phyloP scores from a whole-genome alignment of 1,140 invertebrate species.

The Psix sp. region DNA sequence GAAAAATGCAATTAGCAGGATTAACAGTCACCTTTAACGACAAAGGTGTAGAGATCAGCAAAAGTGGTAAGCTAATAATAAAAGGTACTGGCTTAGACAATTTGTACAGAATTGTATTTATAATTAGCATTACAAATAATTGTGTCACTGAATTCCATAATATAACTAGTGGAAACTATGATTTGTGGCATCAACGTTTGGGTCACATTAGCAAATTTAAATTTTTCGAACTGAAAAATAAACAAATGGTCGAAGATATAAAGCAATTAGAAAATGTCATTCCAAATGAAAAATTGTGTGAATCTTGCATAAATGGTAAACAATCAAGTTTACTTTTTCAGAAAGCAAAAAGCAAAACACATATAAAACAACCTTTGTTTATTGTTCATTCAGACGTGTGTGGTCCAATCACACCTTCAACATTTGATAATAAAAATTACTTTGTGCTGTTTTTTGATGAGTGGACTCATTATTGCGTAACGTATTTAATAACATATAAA shows the following conservation, averaged over 20 bases:
- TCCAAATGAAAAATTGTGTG: background rate
- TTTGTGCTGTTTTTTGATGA: slow-evolving; percentile 4
- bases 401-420: slow-evolving; percentile 2
- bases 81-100: too few species aligned
- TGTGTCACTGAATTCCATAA: too few species aligned
- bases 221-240: background rate
- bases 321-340: slow-evolving; percentile 7
- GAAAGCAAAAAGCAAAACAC: background rate
- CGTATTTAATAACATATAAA: background rate
- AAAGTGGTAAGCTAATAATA: too few species aligned
- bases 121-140: too few species aligned
- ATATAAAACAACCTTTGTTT: slow-evolving; percentile 6
- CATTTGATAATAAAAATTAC: background rate
- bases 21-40: too few species aligned
- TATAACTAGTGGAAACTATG: too few species aligned
- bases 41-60: too few species aligned
- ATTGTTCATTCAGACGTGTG: slow-evolving; percentile 6
- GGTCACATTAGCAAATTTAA: background rate
- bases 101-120: too few species aligned
- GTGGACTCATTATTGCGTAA: slow-evolving; percentile 7
- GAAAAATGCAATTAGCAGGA: too few species aligned
- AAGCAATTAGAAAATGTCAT: background rate
- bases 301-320: slow-evolving; percentile 4
- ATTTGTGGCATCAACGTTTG: too few species aligned
- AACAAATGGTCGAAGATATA: background rate